These are phyloP conservation scores for Staurois parvus DNA, from an alignment of 2,797 vertebrate genomes.

Conservation along the genomic window DNA sequence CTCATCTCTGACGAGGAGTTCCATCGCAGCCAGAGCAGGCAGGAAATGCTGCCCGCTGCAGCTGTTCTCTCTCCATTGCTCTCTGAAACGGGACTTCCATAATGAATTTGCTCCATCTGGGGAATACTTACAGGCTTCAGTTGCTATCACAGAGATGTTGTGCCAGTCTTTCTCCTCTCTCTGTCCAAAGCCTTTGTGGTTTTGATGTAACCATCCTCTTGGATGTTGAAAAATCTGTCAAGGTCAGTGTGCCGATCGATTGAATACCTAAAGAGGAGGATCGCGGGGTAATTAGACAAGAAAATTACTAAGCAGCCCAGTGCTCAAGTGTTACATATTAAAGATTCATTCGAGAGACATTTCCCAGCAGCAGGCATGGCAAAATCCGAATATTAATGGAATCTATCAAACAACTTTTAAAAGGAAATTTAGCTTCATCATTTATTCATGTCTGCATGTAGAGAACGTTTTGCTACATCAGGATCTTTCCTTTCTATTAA, in stretches of 20 bases:
- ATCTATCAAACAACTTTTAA: constrained; percentile 47
- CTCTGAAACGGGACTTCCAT: constrained; percentile 9
- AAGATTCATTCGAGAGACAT: constrained; percentile 64
- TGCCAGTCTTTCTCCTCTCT: constrained; percentile 94
- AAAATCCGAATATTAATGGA: constrained; percentile 60
- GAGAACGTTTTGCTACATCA: constrained; percentile 63
- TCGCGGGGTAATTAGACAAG: constrained; percentile 69
- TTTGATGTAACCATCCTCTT: constrained; percentile 92
- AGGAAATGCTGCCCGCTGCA: not conserved
- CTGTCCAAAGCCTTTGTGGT: constrained; percentile 91
- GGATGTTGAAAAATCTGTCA: constrained; percentile 94
- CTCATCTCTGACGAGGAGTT: constrained; percentile 18
- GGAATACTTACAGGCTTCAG: constrained; percentile 87
- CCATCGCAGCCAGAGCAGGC: constrained; percentile 16
- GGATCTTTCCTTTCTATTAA: constrained; percentile 62
- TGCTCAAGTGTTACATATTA: constrained; percentile 63
- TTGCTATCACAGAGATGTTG: constrained; percentile 94
- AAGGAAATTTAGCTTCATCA: constrained; percentile 61
- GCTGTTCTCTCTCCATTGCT: constrained; percentile 9
- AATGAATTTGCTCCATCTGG: constrained; percentile 40
- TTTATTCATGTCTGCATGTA: constrained; percentile 65
- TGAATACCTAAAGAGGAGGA: constrained; percentile 84
- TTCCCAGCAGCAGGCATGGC: constrained; percentile 39
- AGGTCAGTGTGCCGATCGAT: constrained; percentile 95
- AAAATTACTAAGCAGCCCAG: constrained; percentile 61